Evolutionary conservation across 2,888 invertebrate genomes (phyloP).

Genomic region (Microctonus brassicae): DNA sequence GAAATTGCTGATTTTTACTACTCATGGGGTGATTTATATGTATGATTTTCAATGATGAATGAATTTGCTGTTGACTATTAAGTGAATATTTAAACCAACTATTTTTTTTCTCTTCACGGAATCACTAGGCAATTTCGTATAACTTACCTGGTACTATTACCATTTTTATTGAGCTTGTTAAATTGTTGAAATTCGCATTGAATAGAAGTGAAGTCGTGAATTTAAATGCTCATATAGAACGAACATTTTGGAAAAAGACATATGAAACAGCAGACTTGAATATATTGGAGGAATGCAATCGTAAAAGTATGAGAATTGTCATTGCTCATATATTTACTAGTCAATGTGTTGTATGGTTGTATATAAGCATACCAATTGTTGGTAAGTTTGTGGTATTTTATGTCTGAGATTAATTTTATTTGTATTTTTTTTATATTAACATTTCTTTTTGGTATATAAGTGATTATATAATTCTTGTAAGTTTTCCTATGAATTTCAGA

Average conservation of each 20-base stretch:
- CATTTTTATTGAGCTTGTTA: background rate
- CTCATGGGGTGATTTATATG: slow-evolving; percentile 46
- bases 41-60: slow-evolving; percentile 26
- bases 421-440: background rate
- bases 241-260: slow-evolving; percentile 1
- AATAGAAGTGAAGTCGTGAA: background rate
- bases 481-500: background rate
- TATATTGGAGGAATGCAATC: slow-evolving; percentile 16
- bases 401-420: background rate
- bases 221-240: slow-evolving; percentile 19
- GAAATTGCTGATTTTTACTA: slow-evolving; percentile 47
- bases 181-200: background rate
- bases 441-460: background rate
- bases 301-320: slow-evolving; percentile 6
- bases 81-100: background rate
- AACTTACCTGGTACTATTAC: background rate
- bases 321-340: background rate
- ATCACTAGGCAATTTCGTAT: background rate
- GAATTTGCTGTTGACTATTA: background rate
- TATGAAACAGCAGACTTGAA: background rate
- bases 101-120: background rate
- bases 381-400: slow-evolving; percentile 19
- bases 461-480: background rate
- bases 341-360: slow-evolving; percentile 9
- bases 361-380: slow-evolving; percentile 15